Evolutionary conservation across 2,797 vertebrate species (phyloP), one percentile per base, ranked within the genome.

Genomic region (Ibycter americanus): DNA sequence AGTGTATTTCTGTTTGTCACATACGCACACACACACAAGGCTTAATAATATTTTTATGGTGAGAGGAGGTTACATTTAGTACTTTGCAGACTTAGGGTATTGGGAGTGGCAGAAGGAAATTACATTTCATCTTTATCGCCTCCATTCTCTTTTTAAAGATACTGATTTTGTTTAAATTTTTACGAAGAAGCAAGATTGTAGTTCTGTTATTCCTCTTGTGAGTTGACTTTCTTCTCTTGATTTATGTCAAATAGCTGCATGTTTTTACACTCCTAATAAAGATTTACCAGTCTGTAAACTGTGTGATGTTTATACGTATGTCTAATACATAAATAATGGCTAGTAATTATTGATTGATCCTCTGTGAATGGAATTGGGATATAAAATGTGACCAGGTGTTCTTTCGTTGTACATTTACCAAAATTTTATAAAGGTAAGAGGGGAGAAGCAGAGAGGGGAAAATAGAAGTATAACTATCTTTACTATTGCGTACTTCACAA

Each of bases 1-100:
- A 11, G 31, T 31, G 44, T 36, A 3, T 63, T 62, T 84, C 63
- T 42, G 6, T 77, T 12, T 46, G 38, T 68, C 70, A 36, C 32
- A 6, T 12, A 3, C 7, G 15, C 20, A 23, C 19, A 55, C 25
- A 16, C 0, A 32, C 3, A 19, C 0, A 0, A 65, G 38, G 7
- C 42, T 36, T 68, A 84, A 58, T 47, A 74, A 8, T 82, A 31
- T 58, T 70, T 74, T 77, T 62, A 44, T 0, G 3, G 5, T 26
- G 46, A 36, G 36, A 74, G 27, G n/a, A 78, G 26, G 26, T 44
- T 40, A 59, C 54, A 8, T 40, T 61, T 49, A 49, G 12, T 76
- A 65, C 46, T 87, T 85, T 46, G 49, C 17, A 83, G 16, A 15
- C 51, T 31, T 7, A 46, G 20, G 22, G 32, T 67, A 49, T 1